Evolutionary conservation across 2,888 invertebrate species (phyloP), one percentile per base, ranked within the genome.

Genomic region (Drosophila histrio): DNA sequence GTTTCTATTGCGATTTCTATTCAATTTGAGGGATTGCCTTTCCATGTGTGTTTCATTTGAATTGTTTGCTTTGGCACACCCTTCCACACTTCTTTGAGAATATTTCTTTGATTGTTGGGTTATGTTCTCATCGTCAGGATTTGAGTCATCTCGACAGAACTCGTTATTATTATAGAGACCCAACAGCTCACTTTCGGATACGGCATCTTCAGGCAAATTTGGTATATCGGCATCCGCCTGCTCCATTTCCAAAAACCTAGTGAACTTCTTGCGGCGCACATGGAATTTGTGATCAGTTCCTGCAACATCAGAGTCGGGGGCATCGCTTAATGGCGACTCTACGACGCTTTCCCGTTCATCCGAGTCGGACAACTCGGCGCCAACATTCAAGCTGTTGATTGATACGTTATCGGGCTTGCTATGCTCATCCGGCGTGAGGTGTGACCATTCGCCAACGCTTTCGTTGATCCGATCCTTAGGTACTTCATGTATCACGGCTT

Each of bases 351-450:
- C 53, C 5, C 17, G 43, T 11, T 46, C 64, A 41, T 68, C 87
- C 1, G 85, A 75, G 4, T 46, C 50, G 1, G 82, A 83, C 0
- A 81, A 6, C 38, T 79, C 87, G 4, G 75, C 62, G 3, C 74
- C 85, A 30, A 80, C 69, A 53, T 70, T 70, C 4, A 84, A 34
- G 22, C 81, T 84, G 3, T 2, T 38, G 1, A 44, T 21, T 1
- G 80, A 83, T 0, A 19, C 15, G 4, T 19, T 38, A 0, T 53
- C 34, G 6, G 43, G 28, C 8, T 21, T 13, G 11, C 15, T 39
- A 8, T 50, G 24, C 3, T 41, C 43, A 13, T 62, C 44, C 2
- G 38, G n/a, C 1, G 26, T 15, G 4, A 7, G 34, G 0, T 32
- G n/a, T 3, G 44, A 17, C 56, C 64, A 65, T 5, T 53, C 30